Base-by-base conservation (phyloP, 2,113 vertebrate genomes). In the Dicrurus megarhynchus region DNA sequence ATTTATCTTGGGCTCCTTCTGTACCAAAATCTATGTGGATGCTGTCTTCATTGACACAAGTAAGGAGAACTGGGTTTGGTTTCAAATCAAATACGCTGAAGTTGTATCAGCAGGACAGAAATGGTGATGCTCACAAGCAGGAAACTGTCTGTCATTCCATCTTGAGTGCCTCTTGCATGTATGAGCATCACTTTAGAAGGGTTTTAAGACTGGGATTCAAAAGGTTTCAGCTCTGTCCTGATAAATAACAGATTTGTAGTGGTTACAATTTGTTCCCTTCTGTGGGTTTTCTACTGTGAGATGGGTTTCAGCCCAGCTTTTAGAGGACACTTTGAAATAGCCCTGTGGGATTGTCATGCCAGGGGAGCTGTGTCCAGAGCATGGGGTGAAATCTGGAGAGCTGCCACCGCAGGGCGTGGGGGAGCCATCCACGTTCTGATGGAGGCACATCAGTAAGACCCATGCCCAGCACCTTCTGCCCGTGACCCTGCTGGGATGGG, bases 1-100 rank as follows among this genome's bases (percentile, higher is more conserved):
- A 79, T 99, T 99, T 98, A 99, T 99, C 97, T 98, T 99, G 90
- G 99, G 99, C 87, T 99, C 99, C 28, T 98, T 99, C 97, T 99
- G 99, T 98, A 99, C 99, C 93, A 99, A 99, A 97, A 99, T 99
- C 97, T 99, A 99, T 2, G 99, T 99, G 98, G 99, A 99, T 65
- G 99, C 99, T 7, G 97, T 99, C 97, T 99, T 99, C 98, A 99
- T 99, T 24, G 98, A 99, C 94, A 99, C 98, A 94, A 98, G 99
- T 99, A 98, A 99, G 99, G 96, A 68, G 19, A 33, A 7, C 12
- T 35, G 64, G 15, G 6, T 86, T 94, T 88, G 49, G 10, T 89
- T 92, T 71, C 69, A 75, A 64, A 42, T 76, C 2, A 55, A 74
- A 27, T 55, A 11, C 0, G 0, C 13, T 53, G 6, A 73, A 6